These are phyloP conservation scores for Heliconius erato DNA, from an alignment of 2,888 invertebrate species.

Conservation along the genomic window DNA sequence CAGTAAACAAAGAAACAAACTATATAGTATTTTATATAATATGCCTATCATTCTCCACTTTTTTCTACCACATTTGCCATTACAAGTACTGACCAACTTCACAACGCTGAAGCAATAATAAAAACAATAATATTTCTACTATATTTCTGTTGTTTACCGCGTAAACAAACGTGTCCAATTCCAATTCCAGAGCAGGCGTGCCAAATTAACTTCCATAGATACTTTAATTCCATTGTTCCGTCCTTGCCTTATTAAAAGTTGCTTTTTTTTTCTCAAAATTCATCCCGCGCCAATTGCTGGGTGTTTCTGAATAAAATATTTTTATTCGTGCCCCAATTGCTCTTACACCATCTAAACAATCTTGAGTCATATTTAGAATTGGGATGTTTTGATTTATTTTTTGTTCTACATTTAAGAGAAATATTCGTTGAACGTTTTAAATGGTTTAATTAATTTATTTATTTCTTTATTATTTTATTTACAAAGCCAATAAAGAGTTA, in stretches of 20 bases:
- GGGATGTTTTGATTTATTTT: conserved; percentile 14
- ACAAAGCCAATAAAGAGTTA: too few species aligned
- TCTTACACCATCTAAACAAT: conserved; percentile 46
- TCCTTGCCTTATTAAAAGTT: conserved; percentile 45
- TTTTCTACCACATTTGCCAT: too few species aligned
- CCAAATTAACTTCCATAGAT: conserved; percentile 24
- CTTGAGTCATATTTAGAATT: conserved; percentile 28
- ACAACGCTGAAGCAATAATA: too few species aligned
- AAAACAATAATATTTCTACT: too few species aligned
- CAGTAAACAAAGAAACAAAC: too few species aligned
- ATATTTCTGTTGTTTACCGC: neutral
- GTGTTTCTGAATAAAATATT: conserved; percentile 64
- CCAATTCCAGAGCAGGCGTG: neutral
- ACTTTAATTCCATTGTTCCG: conserved; percentile 35
- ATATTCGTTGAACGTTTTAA: neutral
- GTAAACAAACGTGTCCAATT: neutral
- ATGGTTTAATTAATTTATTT: neutral
- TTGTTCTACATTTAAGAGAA: conserved; percentile 7
- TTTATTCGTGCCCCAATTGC: conserved; percentile 63
- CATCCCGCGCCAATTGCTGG: conserved; percentile 54
- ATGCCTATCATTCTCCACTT: too few species aligned
- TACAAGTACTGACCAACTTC: too few species aligned
- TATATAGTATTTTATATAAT: too few species aligned
- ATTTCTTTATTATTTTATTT: too few species aligned
- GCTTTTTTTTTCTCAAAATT: conserved; percentile 39